Conservation (phyloP, 2,797 vertebrate genomes). For the Jordanella pulchra region DNA sequence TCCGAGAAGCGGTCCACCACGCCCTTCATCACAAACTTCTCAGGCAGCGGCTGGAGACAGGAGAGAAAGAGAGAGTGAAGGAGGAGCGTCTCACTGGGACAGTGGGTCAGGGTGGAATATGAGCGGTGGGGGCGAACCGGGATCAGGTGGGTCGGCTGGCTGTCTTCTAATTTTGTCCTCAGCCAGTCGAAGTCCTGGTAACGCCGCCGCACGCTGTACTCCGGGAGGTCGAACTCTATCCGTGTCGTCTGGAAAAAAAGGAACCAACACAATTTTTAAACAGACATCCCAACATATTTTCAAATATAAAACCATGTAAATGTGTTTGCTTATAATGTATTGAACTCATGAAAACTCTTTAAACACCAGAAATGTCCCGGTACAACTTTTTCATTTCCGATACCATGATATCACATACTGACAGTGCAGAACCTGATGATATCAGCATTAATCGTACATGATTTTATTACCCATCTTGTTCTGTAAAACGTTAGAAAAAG, state of each 20-base stretch:
- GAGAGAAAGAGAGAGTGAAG: neutral
- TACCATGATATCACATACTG: too few relatives aligned
- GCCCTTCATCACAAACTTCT: conserved; percentile 98
- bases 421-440: too few relatives aligned
- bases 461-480: too few relatives aligned
- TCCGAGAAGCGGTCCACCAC: conserved; percentile 97
- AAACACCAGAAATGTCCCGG: too few relatives aligned
- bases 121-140: conserved; percentile 84
- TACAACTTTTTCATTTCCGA: too few relatives aligned
- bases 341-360: neutral
- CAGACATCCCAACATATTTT: neutral
- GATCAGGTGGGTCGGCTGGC: conserved; percentile 97
- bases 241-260: conserved; percentile 85
- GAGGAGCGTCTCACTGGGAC: neutral
- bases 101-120: neutral
- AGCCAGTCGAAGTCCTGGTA: conserved; percentile 99
- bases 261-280: neutral
- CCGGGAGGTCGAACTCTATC: conserved; percentile 94
- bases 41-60: conserved; percentile 87
- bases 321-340: neutral
- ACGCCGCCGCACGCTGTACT: conserved; percentile 91
- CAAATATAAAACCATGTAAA: neutral
- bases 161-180: conserved; percentile 93
- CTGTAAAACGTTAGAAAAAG: too few relatives aligned
- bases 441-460: too few relatives aligned